Evolutionary conservation across 2,888 invertebrate species (phyloP).

Genomic region (Euspilapteryx auroguttella): DNA sequence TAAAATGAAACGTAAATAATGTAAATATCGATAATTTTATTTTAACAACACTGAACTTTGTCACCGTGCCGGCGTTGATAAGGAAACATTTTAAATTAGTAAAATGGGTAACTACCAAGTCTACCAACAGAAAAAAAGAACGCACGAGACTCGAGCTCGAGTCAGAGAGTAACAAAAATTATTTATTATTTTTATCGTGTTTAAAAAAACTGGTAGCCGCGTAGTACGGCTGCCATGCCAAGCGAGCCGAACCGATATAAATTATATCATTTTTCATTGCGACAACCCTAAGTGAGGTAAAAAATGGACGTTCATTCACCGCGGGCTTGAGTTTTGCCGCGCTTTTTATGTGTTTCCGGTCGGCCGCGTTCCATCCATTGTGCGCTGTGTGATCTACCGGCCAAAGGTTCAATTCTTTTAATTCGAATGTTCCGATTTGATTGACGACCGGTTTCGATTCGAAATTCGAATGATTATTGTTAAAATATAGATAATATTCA

Average conservation of each 20-base stretch:
- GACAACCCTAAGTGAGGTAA: slow-evolving; percentile 57
- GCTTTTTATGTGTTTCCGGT: slow-evolving; percentile 58
- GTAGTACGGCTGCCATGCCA: slow-evolving; percentile 41
- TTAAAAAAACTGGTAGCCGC: slow-evolving; percentile 59
- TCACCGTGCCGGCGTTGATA: slow-evolving; percentile 60
- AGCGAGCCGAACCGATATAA: slow-evolving; percentile 43
- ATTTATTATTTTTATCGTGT: slow-evolving; percentile 53
- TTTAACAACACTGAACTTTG: too few species aligned
- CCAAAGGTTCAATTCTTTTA: too few species aligned
- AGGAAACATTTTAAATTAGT: slow-evolving; percentile 62
- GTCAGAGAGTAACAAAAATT: too few species aligned
- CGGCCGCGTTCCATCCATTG: slow-evolving; percentile 47
- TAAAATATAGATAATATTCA: too few species aligned
- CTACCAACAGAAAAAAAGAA: too few species aligned
- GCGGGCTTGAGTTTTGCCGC: slow-evolving; percentile 54
- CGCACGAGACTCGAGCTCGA: too few species aligned
- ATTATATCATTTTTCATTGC: slow-evolving; percentile 61
- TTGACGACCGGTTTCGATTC: too few species aligned
- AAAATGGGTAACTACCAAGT: too few species aligned
- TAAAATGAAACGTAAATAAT: too few species aligned
- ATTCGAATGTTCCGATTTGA: too few species aligned
- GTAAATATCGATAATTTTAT: too few species aligned
- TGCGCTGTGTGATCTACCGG: slow-evolving; percentile 6
- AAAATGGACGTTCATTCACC: slow-evolving; percentile 57
- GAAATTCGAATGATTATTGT: too few species aligned